Evolutionary conservation across 2,797 vertebrate species (phyloP), one percentile per base, ranked within the genome.

Genomic region (Gymnopithys bicolor): DNA sequence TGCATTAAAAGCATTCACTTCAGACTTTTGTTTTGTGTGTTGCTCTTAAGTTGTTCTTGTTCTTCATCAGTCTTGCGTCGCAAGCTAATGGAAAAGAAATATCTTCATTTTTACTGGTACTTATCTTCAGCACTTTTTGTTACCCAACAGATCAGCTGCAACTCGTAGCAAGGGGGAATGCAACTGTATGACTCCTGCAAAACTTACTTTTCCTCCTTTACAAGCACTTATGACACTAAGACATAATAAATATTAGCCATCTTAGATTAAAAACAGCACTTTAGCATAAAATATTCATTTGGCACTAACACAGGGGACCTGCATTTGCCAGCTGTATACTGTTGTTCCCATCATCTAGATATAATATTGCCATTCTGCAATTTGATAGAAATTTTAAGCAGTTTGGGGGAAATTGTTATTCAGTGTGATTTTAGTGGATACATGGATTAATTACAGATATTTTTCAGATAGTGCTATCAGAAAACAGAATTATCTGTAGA

Each of bases 391-490:
- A 48, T 77, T 88, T 82, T 25, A 86, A 90, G 67, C 22, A 11
- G 19, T 68, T 88, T 23, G 22, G 22, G 56, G 84, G 18, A 39
- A 91, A 76, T 32, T 28, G 18, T 69, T 78, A 73, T 70, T 88
- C 39, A 25, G 15, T 62, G 49, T 58, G 66, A 78, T 86, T 90
- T 90, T 86, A 73, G 23, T 86, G 67, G 59, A 73, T 79, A 91
- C 14, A 46, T 79, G 48, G 67, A 91, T 77, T 76, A 88, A 64
- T 66, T 76, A 41, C 73, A 73, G 84, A 87, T 87, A 52, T 81
- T 85, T 94, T 96, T 30, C n/a, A 90, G 89, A 93, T 89, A 90
- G 87, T 32, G 16, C 45, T 87, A 30, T 64, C 68, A 78, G 53
- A 85, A 85, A 91, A 75, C 24, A 83, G 67, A 66, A 64, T 81